Conservation (phyloP, 1,140 invertebrate species). For the Acyrthosiphon pisum region DNA sequence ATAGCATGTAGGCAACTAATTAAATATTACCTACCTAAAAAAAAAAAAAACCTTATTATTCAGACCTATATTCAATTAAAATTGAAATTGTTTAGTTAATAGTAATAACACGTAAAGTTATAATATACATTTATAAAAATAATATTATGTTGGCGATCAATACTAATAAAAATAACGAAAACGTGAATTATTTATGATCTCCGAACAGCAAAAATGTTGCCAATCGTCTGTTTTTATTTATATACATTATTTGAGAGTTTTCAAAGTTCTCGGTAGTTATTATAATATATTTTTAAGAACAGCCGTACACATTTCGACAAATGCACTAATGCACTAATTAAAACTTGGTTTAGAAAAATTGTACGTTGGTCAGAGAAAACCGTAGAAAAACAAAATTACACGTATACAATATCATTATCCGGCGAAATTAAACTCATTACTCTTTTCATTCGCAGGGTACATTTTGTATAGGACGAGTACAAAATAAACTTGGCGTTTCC, state of each 20-base stretch:
- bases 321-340: not conserved
- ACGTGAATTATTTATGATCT: not conserved
- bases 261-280: not conserved
- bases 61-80: not conserved
- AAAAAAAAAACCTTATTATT: not conserved
- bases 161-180: not conserved
- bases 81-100: not conserved
- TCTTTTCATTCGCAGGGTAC: not conserved
- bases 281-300: not conserved
- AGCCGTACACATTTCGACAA: not conserved
- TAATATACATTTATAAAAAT: not conserved
- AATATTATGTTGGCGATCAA: not conserved
- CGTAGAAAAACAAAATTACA: conserved; percentile 1
- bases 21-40: not conserved
- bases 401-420: not conserved
- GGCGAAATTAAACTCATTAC: not conserved
- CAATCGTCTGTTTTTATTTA: not conserved
- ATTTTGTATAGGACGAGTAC: not conserved
- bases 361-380: not conserved
- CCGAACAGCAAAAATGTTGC: not conserved
- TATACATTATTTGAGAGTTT: not conserved
- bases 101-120: not conserved
- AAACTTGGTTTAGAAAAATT: not conserved
- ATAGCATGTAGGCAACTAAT: not conserved
- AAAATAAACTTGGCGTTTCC: not conserved